Conservation (phyloP, 2,888 invertebrate species). For the Volucella inflata region DNA sequence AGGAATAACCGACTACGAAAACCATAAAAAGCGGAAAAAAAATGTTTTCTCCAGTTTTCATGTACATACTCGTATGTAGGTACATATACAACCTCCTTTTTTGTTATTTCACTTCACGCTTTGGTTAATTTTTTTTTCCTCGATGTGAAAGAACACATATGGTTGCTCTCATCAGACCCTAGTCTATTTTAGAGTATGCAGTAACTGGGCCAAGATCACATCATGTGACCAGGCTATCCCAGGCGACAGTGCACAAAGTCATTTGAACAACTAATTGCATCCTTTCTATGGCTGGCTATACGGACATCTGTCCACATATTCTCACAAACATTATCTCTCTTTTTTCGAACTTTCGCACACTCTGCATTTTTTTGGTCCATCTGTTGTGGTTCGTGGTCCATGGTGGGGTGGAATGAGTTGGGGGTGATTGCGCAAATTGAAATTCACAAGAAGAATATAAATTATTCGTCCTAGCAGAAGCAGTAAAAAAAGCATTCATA, state of each 20-base stretch:
- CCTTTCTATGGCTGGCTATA: slow-evolving; percentile 37
- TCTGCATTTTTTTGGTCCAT: not conserved
- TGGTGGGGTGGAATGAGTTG: not conserved
- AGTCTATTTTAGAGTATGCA: not conserved
- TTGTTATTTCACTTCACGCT: not conserved
- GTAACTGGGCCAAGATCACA: slow-evolving; percentile 17
- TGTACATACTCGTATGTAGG: too few species aligned
- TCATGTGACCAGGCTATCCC: slow-evolving; percentile 27
- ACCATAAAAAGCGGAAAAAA: slow-evolving; percentile 2
- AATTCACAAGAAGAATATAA: slow-evolving; percentile 40
- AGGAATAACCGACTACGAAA: not conserved
- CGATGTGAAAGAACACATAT: not conserved
- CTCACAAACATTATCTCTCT: not conserved
- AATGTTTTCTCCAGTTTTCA: slow-evolving; percentile 27
- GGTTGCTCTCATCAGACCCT: not conserved
- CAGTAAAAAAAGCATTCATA: slow-evolving; percentile 25
- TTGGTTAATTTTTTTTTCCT: not conserved
- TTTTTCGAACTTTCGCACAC: not conserved
- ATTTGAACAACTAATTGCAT: slow-evolving; percentile 59
- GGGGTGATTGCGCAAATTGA: slow-evolving; percentile 43
- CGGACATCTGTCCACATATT: slow-evolving; percentile 2
- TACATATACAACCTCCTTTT: slow-evolving; percentile 14
- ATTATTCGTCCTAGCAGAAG: slow-evolving; percentile 29
- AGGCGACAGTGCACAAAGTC: slow-evolving; percentile 52
- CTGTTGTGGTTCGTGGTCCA: slow-evolving; percentile 12